Evolutionary conservation across 2,113 vertebrate species (phyloP), one percentile per base, ranked within the genome.

Genomic region (Chitala chitala): DNA sequence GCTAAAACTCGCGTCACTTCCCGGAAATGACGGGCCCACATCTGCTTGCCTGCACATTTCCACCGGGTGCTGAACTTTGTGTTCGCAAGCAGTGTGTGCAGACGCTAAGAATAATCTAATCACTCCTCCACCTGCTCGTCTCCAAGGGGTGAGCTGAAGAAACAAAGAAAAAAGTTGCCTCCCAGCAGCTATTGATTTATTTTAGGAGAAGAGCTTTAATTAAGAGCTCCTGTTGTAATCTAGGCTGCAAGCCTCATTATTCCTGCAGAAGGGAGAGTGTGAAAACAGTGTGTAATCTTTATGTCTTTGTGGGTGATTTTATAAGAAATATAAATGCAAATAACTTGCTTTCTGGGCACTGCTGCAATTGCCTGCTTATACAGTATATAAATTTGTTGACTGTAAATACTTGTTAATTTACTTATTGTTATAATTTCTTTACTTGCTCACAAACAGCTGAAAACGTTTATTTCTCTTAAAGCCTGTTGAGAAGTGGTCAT

Each of bases 181-280:
- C 29, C 61, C 42, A 36, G 59, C 58, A 63, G 74, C 6, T 69
- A 77, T 79, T 66, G 72, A 71, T 81, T 75, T 69, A 59, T 71
- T 46, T 33, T 20, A 3, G 22, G 31, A 61, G 65, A 76, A 50
- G n/a, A 40, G 36, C 69, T 26, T 78, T 74, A 73, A 79, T 69
- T 71, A 75, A 69, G 51, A 13, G 36, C 53, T 29, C 44, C 58
- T 55, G 68, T 76, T 74, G 77, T 59, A 76, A 72, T 75, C 10
- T 61, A 63, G 71, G 44, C 40, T 33, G 15, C 33, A 71, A 38
- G 51, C 71, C 29, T 63, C 71, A 74, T 66, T 74, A 66, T 68
- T 65, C 59, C 33, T 31, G 24, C 59, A 53, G 22, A 9, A 10
- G 24, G 38, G 24, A 4, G 29, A 42, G 20, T 31, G 48, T 36